phyloP scores from a whole-genome alignment of 2,113 vertebrate species.

The Brachirus orientalis region DNA sequence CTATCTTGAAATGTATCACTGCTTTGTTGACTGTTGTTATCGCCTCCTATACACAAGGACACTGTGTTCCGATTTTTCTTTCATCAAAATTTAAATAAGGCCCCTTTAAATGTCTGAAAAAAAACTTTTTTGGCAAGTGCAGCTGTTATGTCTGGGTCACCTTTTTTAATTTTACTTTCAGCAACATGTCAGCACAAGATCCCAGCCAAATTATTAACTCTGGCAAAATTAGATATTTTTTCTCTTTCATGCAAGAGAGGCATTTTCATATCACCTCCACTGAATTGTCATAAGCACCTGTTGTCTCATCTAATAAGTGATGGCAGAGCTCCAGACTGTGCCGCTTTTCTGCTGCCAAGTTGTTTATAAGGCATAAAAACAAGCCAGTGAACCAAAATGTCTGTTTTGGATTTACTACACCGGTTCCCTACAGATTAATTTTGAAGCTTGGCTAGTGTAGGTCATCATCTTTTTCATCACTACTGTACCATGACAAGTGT shows the following conservation, averaged over 20 bases:
- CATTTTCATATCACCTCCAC: conserved; percentile 18
- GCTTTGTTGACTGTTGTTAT: neutral
- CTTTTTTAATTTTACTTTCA: neutral
- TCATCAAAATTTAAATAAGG: neutral
- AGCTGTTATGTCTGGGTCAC: neutral
- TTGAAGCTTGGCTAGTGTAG: conserved; percentile 8
- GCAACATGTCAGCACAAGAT: neutral
- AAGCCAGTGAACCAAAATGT: conserved; percentile 33
- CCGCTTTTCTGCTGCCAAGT: conserved; percentile 27
- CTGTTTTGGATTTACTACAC: conserved; percentile 39
- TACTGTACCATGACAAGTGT: conserved; percentile 4
- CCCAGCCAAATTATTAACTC: conserved; percentile 4
- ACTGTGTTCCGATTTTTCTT: neutral
- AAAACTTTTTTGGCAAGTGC: neutral
- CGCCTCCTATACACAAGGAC: neutral
- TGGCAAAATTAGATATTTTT: conserved; percentile 6
- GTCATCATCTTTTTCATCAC: conserved; percentile 35
- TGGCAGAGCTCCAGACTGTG: conserved; percentile 33
- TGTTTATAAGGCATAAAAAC: conserved; percentile 43
- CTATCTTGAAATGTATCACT: neutral
- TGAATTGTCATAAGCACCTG: conserved; percentile 35
- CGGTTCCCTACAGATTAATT: conserved; percentile 37
- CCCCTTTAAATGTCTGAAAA: neutral
- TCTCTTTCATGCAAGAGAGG: neutral
- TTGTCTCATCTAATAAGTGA: conserved; percentile 47